phyloP scores from a whole-genome alignment of 1,140 invertebrate genomes.

The Nixonia krombeini region DNA sequence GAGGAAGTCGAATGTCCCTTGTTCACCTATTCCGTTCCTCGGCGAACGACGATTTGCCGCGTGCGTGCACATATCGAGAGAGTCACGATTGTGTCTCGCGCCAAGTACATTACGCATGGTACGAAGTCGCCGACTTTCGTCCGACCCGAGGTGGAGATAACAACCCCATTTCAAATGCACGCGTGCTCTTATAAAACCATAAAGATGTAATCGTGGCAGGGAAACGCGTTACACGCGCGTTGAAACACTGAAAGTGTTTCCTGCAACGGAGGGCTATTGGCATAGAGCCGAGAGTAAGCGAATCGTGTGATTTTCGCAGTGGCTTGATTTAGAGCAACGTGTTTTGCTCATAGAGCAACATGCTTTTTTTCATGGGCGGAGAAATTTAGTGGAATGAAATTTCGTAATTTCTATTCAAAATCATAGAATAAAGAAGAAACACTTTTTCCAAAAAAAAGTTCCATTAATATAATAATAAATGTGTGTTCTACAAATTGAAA shows the following conservation, averaged over 20 bases:
- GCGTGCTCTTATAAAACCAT: slow-evolving; percentile 55
- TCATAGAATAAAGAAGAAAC: no score
- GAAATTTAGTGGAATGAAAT: no score
- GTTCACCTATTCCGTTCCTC: no score
- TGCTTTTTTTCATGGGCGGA: no score
- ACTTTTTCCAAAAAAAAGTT: no score
- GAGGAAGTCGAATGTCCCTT: slow-evolving; percentile 10
- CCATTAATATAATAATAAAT: no score
- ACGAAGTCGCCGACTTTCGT: not conserved
- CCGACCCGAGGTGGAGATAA: slow-evolving; percentile 32
- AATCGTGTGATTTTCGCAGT: slow-evolving; percentile 13
- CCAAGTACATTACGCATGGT: not conserved
- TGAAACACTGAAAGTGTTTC: slow-evolving; percentile 46
- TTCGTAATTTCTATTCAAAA: no score
- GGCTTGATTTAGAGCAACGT: not conserved
- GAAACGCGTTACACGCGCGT: slow-evolving; percentile 23
- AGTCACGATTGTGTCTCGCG: not conserved
- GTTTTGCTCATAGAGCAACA: no score
- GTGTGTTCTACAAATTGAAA: no score
- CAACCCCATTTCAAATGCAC: slow-evolving; percentile 25
- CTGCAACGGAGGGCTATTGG: slow-evolving; percentile 32
- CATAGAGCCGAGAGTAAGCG: slow-evolving; percentile 30
- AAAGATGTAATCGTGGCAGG: slow-evolving; percentile 53
- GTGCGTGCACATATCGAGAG: slow-evolving; percentile 3
- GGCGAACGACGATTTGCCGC: no score